phyloP scores from a whole-genome alignment of 64 coral and sea anemone genomes.

The Exaiptasia diaphana region DNA sequence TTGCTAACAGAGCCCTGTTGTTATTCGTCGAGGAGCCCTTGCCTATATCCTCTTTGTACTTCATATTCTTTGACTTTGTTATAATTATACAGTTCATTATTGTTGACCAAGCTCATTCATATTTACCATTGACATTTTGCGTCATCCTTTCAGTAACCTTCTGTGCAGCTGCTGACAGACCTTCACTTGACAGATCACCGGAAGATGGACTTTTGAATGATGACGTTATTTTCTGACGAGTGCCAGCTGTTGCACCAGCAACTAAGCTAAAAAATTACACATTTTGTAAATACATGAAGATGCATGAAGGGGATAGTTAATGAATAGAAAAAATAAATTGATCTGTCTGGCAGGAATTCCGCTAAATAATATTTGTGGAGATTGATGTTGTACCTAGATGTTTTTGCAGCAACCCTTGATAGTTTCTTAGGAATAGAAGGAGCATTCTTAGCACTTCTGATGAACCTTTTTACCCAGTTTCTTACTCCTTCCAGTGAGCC shows the following conservation, averaged over 20 bases:
- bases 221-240: slow-evolving; percentile 59
- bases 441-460: slow-evolving; percentile 90
- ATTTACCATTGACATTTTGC: slow-evolving; percentile 28
- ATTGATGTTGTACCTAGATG: slow-evolving; percentile 50
- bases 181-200: slow-evolving; percentile 56
- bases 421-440: slow-evolving; percentile 67
- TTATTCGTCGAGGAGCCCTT: neutral
- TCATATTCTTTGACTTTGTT: neutral
- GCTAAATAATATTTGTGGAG: neutral
- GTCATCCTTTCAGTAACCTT: neutral
- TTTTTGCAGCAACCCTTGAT: slow-evolving; percentile 62
- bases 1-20: neutral
- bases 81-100: neutral
- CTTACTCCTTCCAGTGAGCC: slow-evolving; percentile 81
- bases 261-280: slow-evolving; percentile 42
- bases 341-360: neutral
- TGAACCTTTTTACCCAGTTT: slow-evolving; percentile 85
- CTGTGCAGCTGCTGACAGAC: slow-evolving; percentile 30
- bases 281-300: neutral
- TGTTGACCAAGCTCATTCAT: neutral
- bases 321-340: neutral
- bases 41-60: neutral
- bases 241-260: slow-evolving; percentile 65
- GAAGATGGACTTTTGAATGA: slow-evolving; percentile 40
- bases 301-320: neutral